Evolutionary conservation across 2,888 invertebrate genomes (phyloP).

Genomic region (Ptychoptera albimana): DNA sequence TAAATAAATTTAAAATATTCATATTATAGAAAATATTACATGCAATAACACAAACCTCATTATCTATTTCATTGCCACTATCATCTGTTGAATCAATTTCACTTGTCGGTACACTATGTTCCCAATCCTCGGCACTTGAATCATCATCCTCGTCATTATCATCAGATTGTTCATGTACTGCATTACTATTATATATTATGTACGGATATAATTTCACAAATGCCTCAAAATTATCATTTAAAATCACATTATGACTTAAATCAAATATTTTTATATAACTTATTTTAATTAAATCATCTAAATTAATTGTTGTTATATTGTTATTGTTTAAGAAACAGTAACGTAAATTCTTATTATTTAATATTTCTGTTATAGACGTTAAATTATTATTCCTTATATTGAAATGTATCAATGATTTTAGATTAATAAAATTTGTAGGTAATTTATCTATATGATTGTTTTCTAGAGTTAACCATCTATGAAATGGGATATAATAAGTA

Average conservation of each 20-base stretch:
- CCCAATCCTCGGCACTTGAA: slow-evolving; percentile 38
- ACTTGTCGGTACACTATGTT: slow-evolving; percentile 42
- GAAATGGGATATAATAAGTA: slow-evolving; percentile 11
- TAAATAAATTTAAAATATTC: slow-evolving; percentile 18
- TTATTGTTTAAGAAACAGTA: slow-evolving; percentile 39
- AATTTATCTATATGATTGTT: slow-evolving; percentile 38
- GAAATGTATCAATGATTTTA: slow-evolving; percentile 41
- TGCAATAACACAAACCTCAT: slow-evolving; percentile 30
- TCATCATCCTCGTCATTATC: slow-evolving; percentile 16
- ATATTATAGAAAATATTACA: slow-evolving; percentile 1
- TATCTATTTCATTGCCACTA: slow-evolving; percentile 38
- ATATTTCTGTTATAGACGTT: slow-evolving; percentile 27
- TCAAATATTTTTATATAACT: slow-evolving; percentile 36
- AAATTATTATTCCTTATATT: slow-evolving; percentile 43
- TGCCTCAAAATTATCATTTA: slow-evolving; percentile 24
- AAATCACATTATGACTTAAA: slow-evolving; percentile 36
- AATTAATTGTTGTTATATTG: slow-evolving; percentile 7
- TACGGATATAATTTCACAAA: not conserved
- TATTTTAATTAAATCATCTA: slow-evolving; percentile 19
- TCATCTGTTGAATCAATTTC: slow-evolving; percentile 43
- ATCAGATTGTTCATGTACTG: slow-evolving; percentile 1
- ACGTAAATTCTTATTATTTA: slow-evolving; percentile 33
- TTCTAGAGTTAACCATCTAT: slow-evolving; percentile 50
- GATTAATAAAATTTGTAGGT: slow-evolving; percentile 34
- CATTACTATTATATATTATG: not conserved